Base-by-base conservation (phyloP, 2,888 invertebrate species). In the Ennomos erosarius region DNA sequence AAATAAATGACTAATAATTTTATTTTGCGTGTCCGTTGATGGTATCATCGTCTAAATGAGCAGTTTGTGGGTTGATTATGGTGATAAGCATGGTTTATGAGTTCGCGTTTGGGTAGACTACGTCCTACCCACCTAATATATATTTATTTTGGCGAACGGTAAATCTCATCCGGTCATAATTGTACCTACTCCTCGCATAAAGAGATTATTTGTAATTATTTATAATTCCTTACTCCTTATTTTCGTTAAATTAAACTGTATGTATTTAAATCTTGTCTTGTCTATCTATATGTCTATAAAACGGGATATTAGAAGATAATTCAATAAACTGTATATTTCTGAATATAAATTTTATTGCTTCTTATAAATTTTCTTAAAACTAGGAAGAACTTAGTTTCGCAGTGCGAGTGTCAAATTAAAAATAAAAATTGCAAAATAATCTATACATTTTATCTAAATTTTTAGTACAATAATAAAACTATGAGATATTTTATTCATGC, bases 301-400 rank as follows among this genome's bases (percentile, higher is more conserved):
- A 39, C 10, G 13, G 35, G 37, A 1, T 16, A 3, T 34, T 60
- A 53, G 62, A 66, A 6, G 26, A 71, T 64, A 73, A 68, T 12
- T 16, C 8, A 55, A 55, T 67, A 72, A 78, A 68, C 58, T 64
- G 70, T 64, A 61, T 45, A 46, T 64, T 76, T 75, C 73, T 75
- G 84, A 87, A 86, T 90, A 92, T 88, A 90, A 85, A 81, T 89
- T 92, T 91, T 90, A 90, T 91, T 90, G 83, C 76, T 86, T 71
- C 81, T 88, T 87, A 90, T 87, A 90, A 90, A 89, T 88, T 90
- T 87, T 90, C 88, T 90, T 91, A 91, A 73, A 86, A 84, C 77
- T 87, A 88, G 82, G 84, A 88, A 89, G 87, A 90, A 85, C 84
- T 80, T 76, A 59, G 44, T 46, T 47, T 89, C 89, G 88, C 91